These are phyloP conservation scores for Drymodes brunneopygia DNA, from an alignment of 2,113 vertebrate species.

Conservation along the genomic window DNA sequence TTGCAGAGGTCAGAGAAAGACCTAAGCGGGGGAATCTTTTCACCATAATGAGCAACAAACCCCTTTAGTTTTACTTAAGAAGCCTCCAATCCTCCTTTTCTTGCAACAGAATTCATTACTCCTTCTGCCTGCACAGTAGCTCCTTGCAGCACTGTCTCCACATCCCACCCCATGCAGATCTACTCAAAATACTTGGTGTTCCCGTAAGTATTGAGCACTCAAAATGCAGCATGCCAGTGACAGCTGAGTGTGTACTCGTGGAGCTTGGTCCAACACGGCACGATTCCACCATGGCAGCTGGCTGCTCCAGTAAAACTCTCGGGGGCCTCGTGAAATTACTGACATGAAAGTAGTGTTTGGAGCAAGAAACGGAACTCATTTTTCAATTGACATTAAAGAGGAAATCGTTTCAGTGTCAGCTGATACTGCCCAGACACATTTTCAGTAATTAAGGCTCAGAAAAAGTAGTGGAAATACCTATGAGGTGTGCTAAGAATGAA, in stretches of 20 bases:
- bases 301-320: background rate
- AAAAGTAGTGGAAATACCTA: constrained; percentile 40
- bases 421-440: constrained; percentile 43
- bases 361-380: constrained; percentile 29
- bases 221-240: background rate
- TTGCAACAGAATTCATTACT: background rate
- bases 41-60: background rate
- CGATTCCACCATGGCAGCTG: background rate
- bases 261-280: background rate
- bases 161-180: background rate
- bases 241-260: background rate
- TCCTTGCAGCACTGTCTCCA: background rate
- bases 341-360: constrained; percentile 32
- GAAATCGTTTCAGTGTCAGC: constrained; percentile 42
- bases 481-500: constrained; percentile 27
- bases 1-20: background rate
- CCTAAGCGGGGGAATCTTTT: background rate
- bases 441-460: constrained; percentile 2
- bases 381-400: constrained; percentile 31
- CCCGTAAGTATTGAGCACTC: background rate
- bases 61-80: background rate
- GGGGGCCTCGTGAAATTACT: background rate
- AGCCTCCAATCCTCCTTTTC: background rate
- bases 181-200: background rate
- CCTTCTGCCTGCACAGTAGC: background rate